Base-by-base conservation (phyloP, 2,797 vertebrate species). In the Morelia viridis region DNA sequence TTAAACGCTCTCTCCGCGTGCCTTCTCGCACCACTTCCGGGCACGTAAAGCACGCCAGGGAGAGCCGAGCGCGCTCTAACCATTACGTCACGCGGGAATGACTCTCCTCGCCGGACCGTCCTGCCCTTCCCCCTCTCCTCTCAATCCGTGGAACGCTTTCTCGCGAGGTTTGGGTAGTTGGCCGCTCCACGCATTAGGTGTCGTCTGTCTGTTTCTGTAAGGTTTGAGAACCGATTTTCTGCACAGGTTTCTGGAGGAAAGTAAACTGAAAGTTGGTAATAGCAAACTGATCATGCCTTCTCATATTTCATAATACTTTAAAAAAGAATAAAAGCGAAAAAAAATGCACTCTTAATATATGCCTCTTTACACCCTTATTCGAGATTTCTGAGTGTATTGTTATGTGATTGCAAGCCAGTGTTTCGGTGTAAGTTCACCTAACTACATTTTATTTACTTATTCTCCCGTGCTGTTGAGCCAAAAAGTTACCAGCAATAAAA, bases 1-100 rank as follows among this genome's bases (percentile, higher is more conserved):
- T 46, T 31, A 5, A 5, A 4, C n/a, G 0, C 3, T 76, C 9
- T 28, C 28, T 11, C 65, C 89, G n/a, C 89, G 1, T 83, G 89
- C 4, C 64, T 1, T 53, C 8, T 41, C 94, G 3, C 89, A 80
- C 92, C 12, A 31, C 94, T 92, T 93, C 94, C 94, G 90, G 90
- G 53, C 60, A 2, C 15, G 12, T 0, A 87, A 83, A 88, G 0
- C 92, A 95, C 97, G 96, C 96, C 95, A 95, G 94, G 96, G 17
- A 46, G 41, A 80, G 76, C 19, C 76, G 46, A 46, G 31, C 24
- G 3, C 62, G 62, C 26, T 28, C 61, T 15, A 11, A 12, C 9
- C 28, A 7, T 28, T 22, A 90, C 92, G 89, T 90, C 88, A 76
- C 65, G 9, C 58, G 11, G 46, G 41, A 53, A 19, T 0, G 80